phyloP scores from a whole-genome alignment of 2,888 invertebrate genomes.

The Volucella bombylans region DNA sequence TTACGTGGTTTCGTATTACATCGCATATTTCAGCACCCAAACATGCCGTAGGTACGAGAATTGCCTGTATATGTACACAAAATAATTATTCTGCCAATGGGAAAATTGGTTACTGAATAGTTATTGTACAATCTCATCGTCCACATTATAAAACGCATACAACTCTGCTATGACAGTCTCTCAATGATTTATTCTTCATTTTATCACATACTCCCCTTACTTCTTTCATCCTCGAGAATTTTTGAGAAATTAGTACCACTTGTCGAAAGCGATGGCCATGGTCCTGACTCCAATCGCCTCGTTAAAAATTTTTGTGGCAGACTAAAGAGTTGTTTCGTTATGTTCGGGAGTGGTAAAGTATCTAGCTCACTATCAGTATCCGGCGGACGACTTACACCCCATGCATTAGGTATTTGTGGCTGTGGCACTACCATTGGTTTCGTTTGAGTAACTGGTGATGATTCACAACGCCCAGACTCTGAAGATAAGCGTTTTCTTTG shows the following conservation, averaged over 20 bases:
- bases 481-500: conserved; percentile 84
- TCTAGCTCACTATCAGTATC: conserved; percentile 77
- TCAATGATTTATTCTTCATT: conserved; percentile 89
- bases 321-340: conserved; percentile 76
- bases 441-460: conserved; percentile 37
- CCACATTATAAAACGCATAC: conserved; percentile 88
- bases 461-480: conserved; percentile 79
- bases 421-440: conserved; percentile 75
- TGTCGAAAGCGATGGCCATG: conserved; percentile 54
- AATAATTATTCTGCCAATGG: conserved; percentile 77
- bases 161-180: no score
- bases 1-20: no score
- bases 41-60: no score
- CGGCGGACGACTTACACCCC: conserved; percentile 76
- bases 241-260: conserved; percentile 83
- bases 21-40: no score
- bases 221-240: conserved; percentile 89
- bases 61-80: not conserved
- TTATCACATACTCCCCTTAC: conserved; percentile 88
- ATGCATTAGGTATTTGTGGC: conserved; percentile 77
- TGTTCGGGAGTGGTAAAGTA: conserved; percentile 80
- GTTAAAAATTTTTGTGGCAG: conserved; percentile 28
- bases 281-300: not conserved
- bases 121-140: conserved; percentile 91
- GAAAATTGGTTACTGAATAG: conserved; percentile 83